Evolutionary conservation across 2,888 invertebrate species (phyloP).

Genomic region (Alitta virens): DNA sequence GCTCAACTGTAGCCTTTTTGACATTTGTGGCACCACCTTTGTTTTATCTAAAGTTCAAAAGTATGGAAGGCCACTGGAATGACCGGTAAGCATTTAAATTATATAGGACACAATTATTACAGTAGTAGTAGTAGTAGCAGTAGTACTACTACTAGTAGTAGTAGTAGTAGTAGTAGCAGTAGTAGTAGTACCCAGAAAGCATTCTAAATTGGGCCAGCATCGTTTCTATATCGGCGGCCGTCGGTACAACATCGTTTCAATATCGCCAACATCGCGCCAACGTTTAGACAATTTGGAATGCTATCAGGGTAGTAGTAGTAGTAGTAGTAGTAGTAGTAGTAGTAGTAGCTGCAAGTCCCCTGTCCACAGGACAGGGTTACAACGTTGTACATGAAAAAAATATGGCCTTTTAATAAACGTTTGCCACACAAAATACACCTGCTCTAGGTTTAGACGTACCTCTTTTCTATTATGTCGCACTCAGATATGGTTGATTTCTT

Average conservation of each 20-base stretch:
- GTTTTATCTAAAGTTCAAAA: conserved; percentile 71
- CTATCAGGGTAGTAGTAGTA: background rate
- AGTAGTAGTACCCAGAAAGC: background rate
- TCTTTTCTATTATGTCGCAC: too few species aligned
- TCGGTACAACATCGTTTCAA: too few species aligned
- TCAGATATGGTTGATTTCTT: too few species aligned
- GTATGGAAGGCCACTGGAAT: conserved; percentile 59
- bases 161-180: background rate
- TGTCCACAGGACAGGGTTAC: too few species aligned
- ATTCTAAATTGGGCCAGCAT: background rate
- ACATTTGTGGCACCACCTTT: conserved; percentile 82
- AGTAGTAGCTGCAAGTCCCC: background rate
- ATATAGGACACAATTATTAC: too few species aligned
- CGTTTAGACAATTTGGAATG: too few species aligned
- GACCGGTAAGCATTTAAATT: conserved; percentile 55
- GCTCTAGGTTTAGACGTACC: too few species aligned
- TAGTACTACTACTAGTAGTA: too few species aligned
- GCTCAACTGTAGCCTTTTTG: conserved; percentile 77
- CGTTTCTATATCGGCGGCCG: too few species aligned
- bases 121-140: too few species aligned
- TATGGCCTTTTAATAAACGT: background rate
- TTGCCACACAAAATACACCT: too few species aligned
- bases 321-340: background rate
- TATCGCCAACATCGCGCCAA: too few species aligned
- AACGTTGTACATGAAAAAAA: background rate